phyloP scores from a whole-genome alignment of 1,140 invertebrate species.

The Drosophila teissieri region DNA sequence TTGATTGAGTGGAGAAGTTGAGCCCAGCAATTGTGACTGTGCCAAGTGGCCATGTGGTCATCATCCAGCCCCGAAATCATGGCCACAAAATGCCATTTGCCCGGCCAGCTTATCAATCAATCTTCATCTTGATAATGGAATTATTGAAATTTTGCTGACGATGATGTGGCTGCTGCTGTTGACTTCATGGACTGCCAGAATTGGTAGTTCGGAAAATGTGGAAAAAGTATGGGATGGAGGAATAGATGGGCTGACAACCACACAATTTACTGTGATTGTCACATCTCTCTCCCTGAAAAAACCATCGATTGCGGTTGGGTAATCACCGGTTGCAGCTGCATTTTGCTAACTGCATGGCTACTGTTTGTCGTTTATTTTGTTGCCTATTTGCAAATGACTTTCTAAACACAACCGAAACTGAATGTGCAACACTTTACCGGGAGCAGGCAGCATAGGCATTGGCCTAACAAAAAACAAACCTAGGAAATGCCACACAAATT shows the following conservation, averaged over 20 bases:
- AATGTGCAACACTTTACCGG: constrained; percentile 38
- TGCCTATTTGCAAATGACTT: constrained; percentile 55
- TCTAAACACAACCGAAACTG: constrained; percentile 43
- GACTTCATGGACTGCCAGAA: constrained; percentile 7
- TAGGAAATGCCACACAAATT: constrained; percentile 27
- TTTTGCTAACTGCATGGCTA: constrained; percentile 24
- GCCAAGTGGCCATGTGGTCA: constrained; percentile 17
- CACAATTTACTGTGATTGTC: constrained; percentile 58
- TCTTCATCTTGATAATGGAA: constrained; percentile 79
- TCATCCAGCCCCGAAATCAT: constrained; percentile 53
- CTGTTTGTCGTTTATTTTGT: constrained; percentile 51
- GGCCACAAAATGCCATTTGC: constrained; percentile 41
- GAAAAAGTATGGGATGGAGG: constrained; percentile 11
- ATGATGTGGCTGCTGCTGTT: constrained; percentile 23
- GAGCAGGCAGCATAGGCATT: not conserved
- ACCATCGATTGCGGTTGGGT: constrained; percentile 50
- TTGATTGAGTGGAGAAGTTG: constrained; percentile 50
- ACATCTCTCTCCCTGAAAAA: constrained; percentile 38
- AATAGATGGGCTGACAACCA: constrained; percentile 13
- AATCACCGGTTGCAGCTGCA: constrained; percentile 43
- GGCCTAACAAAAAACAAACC: constrained; percentile 28
- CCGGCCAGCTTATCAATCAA: constrained; percentile 64
- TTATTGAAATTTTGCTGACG: constrained; percentile 66
- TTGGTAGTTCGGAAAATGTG: constrained; percentile 9
- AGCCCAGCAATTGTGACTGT: constrained; percentile 6